Evolutionary conservation across 2,888 invertebrate genomes (phyloP), one percentile per base, ranked within the genome.

Genomic region (Willowsia nigromaculata): DNA sequence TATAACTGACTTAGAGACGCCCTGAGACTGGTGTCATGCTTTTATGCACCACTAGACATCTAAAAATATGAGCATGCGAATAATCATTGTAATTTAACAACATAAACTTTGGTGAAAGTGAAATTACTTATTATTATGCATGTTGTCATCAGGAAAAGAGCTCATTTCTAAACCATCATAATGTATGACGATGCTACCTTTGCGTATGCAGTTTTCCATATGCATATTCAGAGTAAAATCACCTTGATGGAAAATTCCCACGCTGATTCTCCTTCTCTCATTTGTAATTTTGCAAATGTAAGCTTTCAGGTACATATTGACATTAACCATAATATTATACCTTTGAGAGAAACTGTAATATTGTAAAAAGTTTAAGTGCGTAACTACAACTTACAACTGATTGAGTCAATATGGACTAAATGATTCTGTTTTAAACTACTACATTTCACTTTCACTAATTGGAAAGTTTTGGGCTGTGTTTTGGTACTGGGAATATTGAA

Each of bases 361-460:
- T n/a, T n/a, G n/a, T n/a, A n/a, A n/a, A n/a, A n/a, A n/a, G n/a
- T n/a, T n/a, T n/a, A n/a, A n/a, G n/a, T n/a, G n/a, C n/a, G n/a
- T n/a, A n/a, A n/a, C n/a, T n/a, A n/a, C n/a, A n/a, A n/a, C n/a
- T n/a, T n/a, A n/a, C n/a, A n/a, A n/a, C n/a, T n/a, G n/a, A n/a
- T n/a, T n/a, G n/a, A n/a, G n/a, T n/a, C n/a, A n/a, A n/a, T n/a
- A n/a, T n/a, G n/a, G n/a, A n/a, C n/a, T n/a, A n/a, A n/a, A n/a
- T n/a, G n/a, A n/a, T n/a, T n/a, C 6, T 40, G 40, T 40, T n/a
- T 7, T 53, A n/a, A 18, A 53, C 18, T 25, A 59, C 25, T 6
- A 30, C 27, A 62, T 15, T 68, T 25, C 9, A 68, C 68, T 68
- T 68, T 68, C 22, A 68, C 68, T 68, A 68, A 68, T 68, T 68